Conservation (phyloP, 2,888 invertebrate species). For the Rambutsinella grinnellia region DNA sequence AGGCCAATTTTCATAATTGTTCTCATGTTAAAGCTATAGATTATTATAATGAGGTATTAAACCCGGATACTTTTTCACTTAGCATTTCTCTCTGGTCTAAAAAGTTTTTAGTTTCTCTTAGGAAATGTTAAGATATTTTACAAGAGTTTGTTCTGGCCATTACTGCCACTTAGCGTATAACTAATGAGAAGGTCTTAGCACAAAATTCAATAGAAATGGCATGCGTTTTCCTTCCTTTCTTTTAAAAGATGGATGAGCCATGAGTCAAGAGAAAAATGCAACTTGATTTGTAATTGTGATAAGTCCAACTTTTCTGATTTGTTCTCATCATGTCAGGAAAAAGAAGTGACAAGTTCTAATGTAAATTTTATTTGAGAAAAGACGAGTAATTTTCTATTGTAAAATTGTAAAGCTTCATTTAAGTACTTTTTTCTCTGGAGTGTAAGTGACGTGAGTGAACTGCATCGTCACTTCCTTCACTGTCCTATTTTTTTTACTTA, state of each 20-base stretch:
- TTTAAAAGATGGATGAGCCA: neutral
- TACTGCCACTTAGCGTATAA: constrained; percentile 26
- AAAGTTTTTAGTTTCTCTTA: neutral
- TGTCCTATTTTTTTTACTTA: neutral
- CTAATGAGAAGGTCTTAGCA: neutral
- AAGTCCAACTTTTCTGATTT: constrained; percentile 1
- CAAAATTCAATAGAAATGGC: neutral
- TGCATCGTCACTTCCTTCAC: neutral
- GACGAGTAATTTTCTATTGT: too few relatives aligned
- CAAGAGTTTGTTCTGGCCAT: constrained; percentile 23
- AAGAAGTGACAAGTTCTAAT: too few relatives aligned
- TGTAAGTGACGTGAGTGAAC: neutral
- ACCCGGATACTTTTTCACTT: neutral
- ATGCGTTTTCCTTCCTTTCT: neutral
- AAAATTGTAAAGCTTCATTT: too few relatives aligned
- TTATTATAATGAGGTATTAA: neutral
- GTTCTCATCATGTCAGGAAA: constrained; percentile 28
- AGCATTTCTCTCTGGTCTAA: neutral
- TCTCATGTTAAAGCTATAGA: neutral
- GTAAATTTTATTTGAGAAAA: neutral
- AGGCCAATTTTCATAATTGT: neutral
- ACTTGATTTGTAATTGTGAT: neutral
- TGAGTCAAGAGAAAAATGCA: constrained; percentile 1
- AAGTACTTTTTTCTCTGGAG: neutral
- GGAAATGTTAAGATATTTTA: constrained; percentile 9